phyloP scores from a whole-genome alignment of 2,113 vertebrate genomes.

The Grammatotria lemairii region DNA sequence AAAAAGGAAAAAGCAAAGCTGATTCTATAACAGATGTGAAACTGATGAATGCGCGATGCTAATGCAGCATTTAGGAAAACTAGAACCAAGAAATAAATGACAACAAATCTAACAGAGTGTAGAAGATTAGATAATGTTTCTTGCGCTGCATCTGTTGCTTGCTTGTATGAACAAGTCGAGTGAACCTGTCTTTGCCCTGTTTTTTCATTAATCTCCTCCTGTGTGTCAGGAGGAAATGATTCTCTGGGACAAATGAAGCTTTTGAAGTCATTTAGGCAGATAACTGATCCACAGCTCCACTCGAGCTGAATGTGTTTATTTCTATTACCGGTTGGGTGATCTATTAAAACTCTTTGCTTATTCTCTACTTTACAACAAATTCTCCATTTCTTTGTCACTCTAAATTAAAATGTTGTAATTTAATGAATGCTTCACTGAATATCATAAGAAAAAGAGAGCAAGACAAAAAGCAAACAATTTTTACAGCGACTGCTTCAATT shows the following conservation, averaged over 20 bases:
- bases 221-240: neutral
- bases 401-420: neutral
- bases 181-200: neutral
- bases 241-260: constrained; percentile 3
- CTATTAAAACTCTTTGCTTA: neutral
- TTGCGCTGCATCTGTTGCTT: neutral
- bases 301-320: constrained; percentile 6
- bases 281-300: neutral
- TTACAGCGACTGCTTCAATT: neutral
- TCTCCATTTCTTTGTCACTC: neutral
- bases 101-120: neutral
- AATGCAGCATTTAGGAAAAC: neutral
- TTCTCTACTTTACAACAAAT: neutral
- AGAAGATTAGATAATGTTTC: neutral
- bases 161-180: neutral
- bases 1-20: neutral
- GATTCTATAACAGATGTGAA: neutral
- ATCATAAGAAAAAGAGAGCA: neutral
- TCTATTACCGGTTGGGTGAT: neutral
- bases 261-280: neutral
- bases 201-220: neutral
- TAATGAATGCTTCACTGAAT: neutral
- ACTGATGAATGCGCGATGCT: neutral
- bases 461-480: neutral
- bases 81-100: neutral